Evolutionary conservation across 2,888 invertebrate species (phyloP).

Genomic region (Cordilura impudica): DNA sequence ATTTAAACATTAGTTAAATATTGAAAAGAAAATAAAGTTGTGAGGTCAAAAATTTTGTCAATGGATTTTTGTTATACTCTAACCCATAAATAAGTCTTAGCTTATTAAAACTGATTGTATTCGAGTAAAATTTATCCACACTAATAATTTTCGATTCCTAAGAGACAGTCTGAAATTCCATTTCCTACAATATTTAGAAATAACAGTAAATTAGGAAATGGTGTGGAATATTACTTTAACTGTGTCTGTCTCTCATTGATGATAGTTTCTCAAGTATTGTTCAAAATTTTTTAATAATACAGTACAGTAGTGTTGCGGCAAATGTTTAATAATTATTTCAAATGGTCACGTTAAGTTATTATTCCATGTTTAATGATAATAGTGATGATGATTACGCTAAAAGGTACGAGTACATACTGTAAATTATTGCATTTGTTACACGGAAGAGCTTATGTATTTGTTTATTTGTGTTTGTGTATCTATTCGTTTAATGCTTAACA

Average conservation of each 20-base stretch:
- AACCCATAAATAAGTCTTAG: too few relatives aligned
- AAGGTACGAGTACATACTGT: too few relatives aligned
- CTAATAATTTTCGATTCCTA: too few relatives aligned
- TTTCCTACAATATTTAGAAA: too few relatives aligned
- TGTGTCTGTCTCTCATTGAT: constrained; percentile 9
- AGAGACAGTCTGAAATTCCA: too few relatives aligned
- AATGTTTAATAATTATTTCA: not conserved
- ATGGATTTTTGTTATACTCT: too few relatives aligned
- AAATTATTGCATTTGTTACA: not conserved
- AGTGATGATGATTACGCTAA: not conserved
- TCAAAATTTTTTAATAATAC: not conserved
- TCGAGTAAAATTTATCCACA: too few relatives aligned
- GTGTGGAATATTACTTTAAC: not conserved
- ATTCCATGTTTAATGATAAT: not conserved
- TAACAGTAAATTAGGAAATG: not conserved
- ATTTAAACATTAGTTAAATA: not conserved
- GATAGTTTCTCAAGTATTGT: constrained; percentile 6
- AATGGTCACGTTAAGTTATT: constrained; percentile 17
- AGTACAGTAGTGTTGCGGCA: not conserved
- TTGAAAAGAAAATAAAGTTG: not conserved
- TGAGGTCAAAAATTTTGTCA: too few relatives aligned
- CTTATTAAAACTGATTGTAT: too few relatives aligned
- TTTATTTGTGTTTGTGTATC: not conserved
- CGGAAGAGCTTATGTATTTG: not conserved
- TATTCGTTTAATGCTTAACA: not conserved